Conservation (phyloP, 2,888 invertebrate genomes). For the Drosophila acutilabella region DNA sequence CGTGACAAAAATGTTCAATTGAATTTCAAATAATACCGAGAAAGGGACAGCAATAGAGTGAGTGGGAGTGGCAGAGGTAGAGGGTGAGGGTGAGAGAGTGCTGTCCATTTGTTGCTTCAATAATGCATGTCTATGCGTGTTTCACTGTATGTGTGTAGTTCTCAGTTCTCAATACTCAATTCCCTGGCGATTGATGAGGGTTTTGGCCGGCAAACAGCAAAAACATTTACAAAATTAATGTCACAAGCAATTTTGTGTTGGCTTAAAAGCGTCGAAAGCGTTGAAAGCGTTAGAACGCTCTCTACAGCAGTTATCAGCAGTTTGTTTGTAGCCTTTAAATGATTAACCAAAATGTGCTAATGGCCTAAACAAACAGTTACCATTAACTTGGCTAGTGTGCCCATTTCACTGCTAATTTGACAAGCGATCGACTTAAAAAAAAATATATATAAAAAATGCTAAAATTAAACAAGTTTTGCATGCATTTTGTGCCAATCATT, state of each 20-base stretch:
- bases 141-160: slow-evolving; percentile 6
- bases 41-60: not conserved
- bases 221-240: slow-evolving; percentile 70
- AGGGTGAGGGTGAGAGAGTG: not conserved
- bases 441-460: too few relatives aligned
- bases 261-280: slow-evolving; percentile 20
- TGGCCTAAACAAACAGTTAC: slow-evolving; percentile 46
- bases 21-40: slow-evolving; percentile 70
- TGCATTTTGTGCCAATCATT: slow-evolving; percentile 47
- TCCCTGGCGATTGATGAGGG: slow-evolving; percentile 69
- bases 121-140: slow-evolving; percentile 61
- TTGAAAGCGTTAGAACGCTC: slow-evolving; percentile 3
- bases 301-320: not conserved
- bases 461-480: slow-evolving; percentile 32
- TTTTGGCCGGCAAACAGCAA: slow-evolving; percentile 32
- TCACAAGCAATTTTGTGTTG: slow-evolving; percentile 55
- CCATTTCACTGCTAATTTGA: slow-evolving; percentile 50
- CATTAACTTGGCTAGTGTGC: slow-evolving; percentile 43
- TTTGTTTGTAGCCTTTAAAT: slow-evolving; percentile 15
- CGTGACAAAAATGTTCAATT: slow-evolving; percentile 81
- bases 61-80: not conserved
- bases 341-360: slow-evolving; percentile 40
- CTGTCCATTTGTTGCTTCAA: slow-evolving; percentile 75
- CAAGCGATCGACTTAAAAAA: slow-evolving; percentile 22
- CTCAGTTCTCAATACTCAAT: slow-evolving; percentile 25